Evolutionary conservation across 2,797 vertebrate species (phyloP), one percentile per base, ranked within the genome.

Genomic region (Cheirogaleus major): DNA sequence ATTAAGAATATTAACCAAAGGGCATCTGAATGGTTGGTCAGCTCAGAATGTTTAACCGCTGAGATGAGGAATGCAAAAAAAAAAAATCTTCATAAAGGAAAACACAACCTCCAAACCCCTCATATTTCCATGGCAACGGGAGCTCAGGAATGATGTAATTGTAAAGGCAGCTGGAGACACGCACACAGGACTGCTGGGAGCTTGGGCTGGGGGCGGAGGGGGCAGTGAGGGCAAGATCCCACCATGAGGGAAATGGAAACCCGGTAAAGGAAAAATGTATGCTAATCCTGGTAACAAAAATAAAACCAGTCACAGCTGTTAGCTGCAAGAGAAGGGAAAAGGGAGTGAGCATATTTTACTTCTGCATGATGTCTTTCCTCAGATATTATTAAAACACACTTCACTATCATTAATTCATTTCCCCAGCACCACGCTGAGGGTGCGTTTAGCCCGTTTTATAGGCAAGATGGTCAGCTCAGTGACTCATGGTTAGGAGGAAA

Each of bases 111-210:
- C 57, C 72, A 61, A 59, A 59, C 6, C 79, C 35, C 35, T 76
- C 48, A 0, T 0, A 67, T 69, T 65, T 27, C 85, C 92, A n/a
- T 90, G 89, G 69, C 59, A 92, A 92, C 63, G 1, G 70, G 57
- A 13, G 32, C 61, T 86, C 61, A 65, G 55, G 83, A 22, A 78
- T 78, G 93, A 91, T 41, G 80, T 89, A 38, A 82, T 69, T 65
- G 52, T 81, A 69, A 38, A 82, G 75, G 83, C 78, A 83, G 94
- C 91, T 91, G 94, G 80, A 73, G 22, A 15, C 70, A 38, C 8
- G 8, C 25, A 5, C 78, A 52, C 75, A 18, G n/a, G 75, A 76
- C 41, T 35, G 27, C 32, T n/a, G 32, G 83, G 27, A 57, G 63
- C 38, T 18, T 38, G 70, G 67, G 43, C 20, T 52, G 43, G 41